These are phyloP conservation scores for Menidia menidia DNA, from an alignment of 2,797 vertebrate genomes.

Conservation along the genomic window DNA sequence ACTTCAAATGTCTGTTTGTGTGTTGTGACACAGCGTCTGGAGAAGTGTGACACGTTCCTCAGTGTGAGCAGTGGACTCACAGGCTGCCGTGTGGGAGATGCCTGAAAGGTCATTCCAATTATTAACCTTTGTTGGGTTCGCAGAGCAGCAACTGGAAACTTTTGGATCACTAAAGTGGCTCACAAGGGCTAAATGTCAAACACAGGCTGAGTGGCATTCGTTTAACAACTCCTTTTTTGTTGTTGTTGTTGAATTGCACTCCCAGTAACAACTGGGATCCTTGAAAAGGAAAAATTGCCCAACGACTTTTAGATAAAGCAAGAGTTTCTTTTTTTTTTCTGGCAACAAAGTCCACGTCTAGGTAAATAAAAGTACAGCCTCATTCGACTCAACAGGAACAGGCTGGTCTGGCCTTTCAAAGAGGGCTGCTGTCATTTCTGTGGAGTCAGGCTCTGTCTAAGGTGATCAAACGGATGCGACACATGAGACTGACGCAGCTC, in stretches of 20 bases:
- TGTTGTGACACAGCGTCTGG: constrained; percentile 4
- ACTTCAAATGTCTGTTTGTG: constrained; percentile 18
- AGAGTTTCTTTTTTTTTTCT: constrained; percentile 4
- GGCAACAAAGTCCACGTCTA: constrained; percentile 16
- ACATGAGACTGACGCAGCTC: constrained; percentile 41
- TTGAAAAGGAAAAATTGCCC: background rate
- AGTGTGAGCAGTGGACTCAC: constrained; percentile 34
- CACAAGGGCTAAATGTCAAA: constrained; percentile 34
- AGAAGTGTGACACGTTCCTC: constrained; percentile 36
- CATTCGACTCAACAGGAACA: constrained; percentile 37
- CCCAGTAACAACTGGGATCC: constrained; percentile 9
- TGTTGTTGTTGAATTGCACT: background rate
- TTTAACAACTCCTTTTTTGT: constrained; percentile 24
- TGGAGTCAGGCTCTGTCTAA: constrained; percentile 42
- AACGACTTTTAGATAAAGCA: background rate
- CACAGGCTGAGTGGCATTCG: constrained; percentile 1
- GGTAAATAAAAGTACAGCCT: constrained; percentile 6
- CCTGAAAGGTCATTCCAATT: constrained; percentile 58
- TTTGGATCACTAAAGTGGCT: constrained; percentile 38
- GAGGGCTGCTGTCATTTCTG: constrained; percentile 52
- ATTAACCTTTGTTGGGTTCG: constrained; percentile 65
- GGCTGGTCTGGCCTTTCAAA: constrained; percentile 29
- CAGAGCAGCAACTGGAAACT: constrained; percentile 69
- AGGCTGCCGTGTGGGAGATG: constrained; percentile 35
- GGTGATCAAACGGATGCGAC: constrained; percentile 20